Conservation (phyloP, 1,140 invertebrate species). For the Aphidius ervi region DNA sequence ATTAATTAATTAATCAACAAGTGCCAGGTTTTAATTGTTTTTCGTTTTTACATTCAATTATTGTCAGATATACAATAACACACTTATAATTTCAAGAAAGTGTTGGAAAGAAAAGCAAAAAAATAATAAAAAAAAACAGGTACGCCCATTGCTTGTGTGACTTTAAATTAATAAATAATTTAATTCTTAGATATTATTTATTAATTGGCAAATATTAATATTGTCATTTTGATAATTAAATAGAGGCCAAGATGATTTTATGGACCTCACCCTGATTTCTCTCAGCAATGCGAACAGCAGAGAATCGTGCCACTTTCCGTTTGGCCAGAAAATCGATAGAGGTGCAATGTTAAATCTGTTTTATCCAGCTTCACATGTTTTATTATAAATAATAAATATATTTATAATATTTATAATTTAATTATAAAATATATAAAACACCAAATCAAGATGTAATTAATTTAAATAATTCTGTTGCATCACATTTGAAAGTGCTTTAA, state of each 20-base stretch:
- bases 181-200: background rate
- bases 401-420: no score
- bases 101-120: no score
- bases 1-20: no score
- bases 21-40: no score
- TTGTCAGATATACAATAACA: no score
- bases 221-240: background rate
- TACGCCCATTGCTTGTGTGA: constrained; percentile 25
- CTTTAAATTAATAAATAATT: constrained; percentile 1
- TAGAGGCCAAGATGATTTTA: background rate
- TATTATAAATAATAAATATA: background rate
- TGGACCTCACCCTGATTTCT: constrained; percentile 15
- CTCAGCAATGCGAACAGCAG: constrained; percentile 17
- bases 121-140: constrained; percentile 13
- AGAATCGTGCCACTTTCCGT: constrained; percentile 30
- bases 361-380: constrained; percentile 12
- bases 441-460: no score
- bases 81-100: no score
- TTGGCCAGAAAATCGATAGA: constrained; percentile 32
- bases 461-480: no score
- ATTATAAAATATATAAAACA: no score
- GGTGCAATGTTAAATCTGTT: constrained; percentile 14
- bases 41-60: no score
- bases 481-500: no score
- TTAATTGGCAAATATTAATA: background rate